phyloP scores from a whole-genome alignment of 2,113 vertebrate species.

The Gymnocephalus cernua region DNA sequence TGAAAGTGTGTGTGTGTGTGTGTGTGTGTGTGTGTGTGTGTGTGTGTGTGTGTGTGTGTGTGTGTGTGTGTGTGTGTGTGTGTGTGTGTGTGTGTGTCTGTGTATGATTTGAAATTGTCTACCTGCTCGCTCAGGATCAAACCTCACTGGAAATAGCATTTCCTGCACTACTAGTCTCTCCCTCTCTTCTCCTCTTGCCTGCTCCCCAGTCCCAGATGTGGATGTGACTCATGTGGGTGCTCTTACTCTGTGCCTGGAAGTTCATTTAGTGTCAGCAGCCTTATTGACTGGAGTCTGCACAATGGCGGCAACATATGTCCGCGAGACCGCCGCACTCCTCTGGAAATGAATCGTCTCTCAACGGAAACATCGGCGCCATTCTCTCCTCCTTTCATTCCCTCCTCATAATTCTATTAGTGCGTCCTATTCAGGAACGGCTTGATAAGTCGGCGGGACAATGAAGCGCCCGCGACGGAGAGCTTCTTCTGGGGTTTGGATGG shows the following conservation, averaged over 20 bases:
- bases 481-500: slow-evolving; percentile 69
- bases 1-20: too few relatives aligned
- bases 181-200: slow-evolving; percentile 9
- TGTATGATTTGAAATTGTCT: slow-evolving; percentile 47
- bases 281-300: slow-evolving; percentile 49
- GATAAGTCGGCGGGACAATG: slow-evolving; percentile 73
- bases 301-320: slow-evolving; percentile 62
- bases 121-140: slow-evolving; percentile 57
- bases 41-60: too few relatives aligned
- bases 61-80: slow-evolving; percentile 16
- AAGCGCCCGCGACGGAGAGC: slow-evolving; percentile 42
- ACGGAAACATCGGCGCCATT: slow-evolving; percentile 67
- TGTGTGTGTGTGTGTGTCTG: slow-evolving; percentile 21
- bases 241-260: slow-evolving; percentile 43
- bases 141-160: slow-evolving; percentile 36
- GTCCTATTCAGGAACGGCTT: slow-evolving; percentile 59
- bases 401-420: slow-evolving; percentile 77
- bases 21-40: too few relatives aligned
- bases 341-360: slow-evolving; percentile 55
- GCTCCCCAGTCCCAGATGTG: slow-evolving; percentile 44
- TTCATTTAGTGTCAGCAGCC: slow-evolving; percentile 65
- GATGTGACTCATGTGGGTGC: slow-evolving; percentile 44
- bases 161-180: slow-evolving; percentile 29
- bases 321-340: slow-evolving; percentile 10
- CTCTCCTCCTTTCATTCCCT: slow-evolving; percentile 51